Percentiles rank a stretch among this genome's conserved stretches.
phyloP scores from a whole-genome alignment of 2,797 vertebrate species.

The Spatula versicolor region DNA sequence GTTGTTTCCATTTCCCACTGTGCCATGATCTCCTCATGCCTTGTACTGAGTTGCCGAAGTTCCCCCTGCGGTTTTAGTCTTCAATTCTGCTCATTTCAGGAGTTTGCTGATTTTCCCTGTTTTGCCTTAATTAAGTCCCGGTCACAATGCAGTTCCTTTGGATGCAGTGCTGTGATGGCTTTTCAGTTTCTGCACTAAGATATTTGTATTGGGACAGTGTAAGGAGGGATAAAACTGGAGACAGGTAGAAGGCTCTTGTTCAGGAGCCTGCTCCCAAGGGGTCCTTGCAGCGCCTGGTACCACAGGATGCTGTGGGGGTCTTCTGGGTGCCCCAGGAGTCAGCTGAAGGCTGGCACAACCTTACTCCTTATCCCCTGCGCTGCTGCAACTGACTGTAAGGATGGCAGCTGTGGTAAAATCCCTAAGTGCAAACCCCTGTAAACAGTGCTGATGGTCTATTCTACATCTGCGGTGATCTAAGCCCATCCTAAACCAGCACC shows the following conservation, averaged over 20 bases:
- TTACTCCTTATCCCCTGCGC: background rate
- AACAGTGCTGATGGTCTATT: accelerated
- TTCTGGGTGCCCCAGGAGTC: background rate
- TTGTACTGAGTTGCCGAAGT: background rate
- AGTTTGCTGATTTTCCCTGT: background rate
- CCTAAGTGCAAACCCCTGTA: accelerated
- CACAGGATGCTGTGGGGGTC: background rate
- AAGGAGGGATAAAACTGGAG: background rate
- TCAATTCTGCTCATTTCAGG: background rate
- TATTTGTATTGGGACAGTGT: background rate
- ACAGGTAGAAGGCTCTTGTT: background rate
- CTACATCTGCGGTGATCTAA: background rate
- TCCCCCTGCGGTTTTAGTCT: background rate
- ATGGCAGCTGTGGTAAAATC: background rate
- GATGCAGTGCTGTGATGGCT: background rate
- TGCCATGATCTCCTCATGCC: accelerated
- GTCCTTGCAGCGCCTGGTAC: background rate
- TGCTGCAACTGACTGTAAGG: background rate
- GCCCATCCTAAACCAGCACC: background rate
- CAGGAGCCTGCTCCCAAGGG: too few relatives aligned
- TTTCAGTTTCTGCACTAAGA: background rate
- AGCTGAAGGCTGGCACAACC: background rate
- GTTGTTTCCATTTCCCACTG: accelerated
- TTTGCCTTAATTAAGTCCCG: background rate
- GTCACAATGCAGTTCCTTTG: accelerated